Evolutionary conservation across 2,797 vertebrate genomes (phyloP), one percentile per base, ranked within the genome.

Genomic region (Gobionotothen gibberifrons): DNA sequence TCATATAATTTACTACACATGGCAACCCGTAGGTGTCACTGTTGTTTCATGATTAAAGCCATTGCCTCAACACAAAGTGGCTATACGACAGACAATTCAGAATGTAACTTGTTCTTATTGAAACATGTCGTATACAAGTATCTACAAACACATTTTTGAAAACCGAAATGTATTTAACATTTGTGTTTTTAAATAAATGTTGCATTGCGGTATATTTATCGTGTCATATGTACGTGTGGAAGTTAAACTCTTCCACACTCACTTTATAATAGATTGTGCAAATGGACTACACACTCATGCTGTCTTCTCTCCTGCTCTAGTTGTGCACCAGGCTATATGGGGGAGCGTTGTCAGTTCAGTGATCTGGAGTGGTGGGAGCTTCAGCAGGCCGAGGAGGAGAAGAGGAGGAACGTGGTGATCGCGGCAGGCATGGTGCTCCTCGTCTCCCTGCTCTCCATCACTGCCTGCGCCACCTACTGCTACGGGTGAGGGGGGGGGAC

Each of bases 321-420:
- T 65, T 99, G 97, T 68, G 75, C 92, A 0, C 64, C 88, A 0
- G 97, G 98, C 55, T 99, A 93, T 21, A 80, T 97, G 0, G 97
- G 98, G 0, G 96, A 97, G 75, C 94, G 97, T 1, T 98, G 98
- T 86, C 96, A 98, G 91, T 96, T 96, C 93, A 96, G 92, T 3
- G 97, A 98, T 73, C 82, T 98, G 85, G 93, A 96, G 59, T 97
- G 96, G 96, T 96, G 96, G 97, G 96, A 97, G 9, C 93, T 96
- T 72, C 96, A 94, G 67, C 93, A 90, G 0, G 76, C 93, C 0
- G 92, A 95, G 76, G 81, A 89, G 5, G 88, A 94, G 63, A 96
- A 94, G 92, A 94, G 87, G 65, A 89, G 87, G 44, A 94, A 91
- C 15, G 40, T 95, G 70, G 84, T 92, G 11, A 93, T 95, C 0